phyloP scores from a whole-genome alignment of 2,888 invertebrate genomes.

The Shargacucullia verbasci region DNA sequence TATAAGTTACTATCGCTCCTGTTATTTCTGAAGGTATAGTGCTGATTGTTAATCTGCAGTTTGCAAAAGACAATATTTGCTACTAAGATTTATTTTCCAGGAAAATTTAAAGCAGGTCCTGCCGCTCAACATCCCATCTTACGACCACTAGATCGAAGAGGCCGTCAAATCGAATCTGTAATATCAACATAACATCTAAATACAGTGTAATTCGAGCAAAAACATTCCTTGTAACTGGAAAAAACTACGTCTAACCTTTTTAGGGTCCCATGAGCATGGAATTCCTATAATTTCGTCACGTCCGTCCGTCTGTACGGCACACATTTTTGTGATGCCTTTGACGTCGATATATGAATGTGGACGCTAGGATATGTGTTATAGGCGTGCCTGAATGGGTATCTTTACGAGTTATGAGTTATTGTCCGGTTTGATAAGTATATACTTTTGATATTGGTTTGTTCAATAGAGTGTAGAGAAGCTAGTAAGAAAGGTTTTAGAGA shows the following conservation, averaged over 20 bases:
- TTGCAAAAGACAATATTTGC: no score
- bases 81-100: constrained; percentile 1
- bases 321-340: constrained; percentile 41
- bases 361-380: constrained; percentile 4
- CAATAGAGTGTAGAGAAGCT: background rate
- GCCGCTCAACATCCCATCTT: no score
- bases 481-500: background rate
- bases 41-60: no score
- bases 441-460: no score
- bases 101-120: no score
- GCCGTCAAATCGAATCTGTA: no score
- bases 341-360: constrained; percentile 27
- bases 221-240: constrained; percentile 37
- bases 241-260: constrained; percentile 45
- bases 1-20: constrained; percentile 5
- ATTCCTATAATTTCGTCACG: constrained; percentile 55
- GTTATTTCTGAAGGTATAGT: constrained; percentile 18
- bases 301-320: constrained; percentile 34
- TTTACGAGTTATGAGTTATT: constrained; percentile 16
- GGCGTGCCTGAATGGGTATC: constrained; percentile 7
- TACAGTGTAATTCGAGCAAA: constrained; percentile 15
- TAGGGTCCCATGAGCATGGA: constrained; percentile 46
- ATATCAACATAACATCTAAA: no score
- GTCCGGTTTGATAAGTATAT: no score
- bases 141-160: no score